phyloP scores from a whole-genome alignment of 2,888 invertebrate species.

The Prostheceraeus crozeri region DNA sequence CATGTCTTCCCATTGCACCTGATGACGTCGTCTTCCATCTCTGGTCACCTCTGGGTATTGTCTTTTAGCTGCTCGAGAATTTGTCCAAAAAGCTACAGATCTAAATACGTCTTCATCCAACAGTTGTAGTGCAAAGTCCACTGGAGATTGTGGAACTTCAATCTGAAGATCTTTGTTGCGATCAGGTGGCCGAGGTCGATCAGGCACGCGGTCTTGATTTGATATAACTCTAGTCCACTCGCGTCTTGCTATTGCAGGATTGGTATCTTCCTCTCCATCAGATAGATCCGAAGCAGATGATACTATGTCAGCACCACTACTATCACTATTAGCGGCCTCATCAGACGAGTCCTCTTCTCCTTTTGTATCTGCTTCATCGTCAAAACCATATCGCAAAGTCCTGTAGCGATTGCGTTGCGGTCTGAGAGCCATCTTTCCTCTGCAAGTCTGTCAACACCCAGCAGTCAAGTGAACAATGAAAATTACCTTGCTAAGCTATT shows the following conservation, averaged over 20 bases:
- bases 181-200: not conserved
- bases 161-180: slow-evolving; percentile 14
- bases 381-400: slow-evolving; percentile 16
- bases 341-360: not conserved
- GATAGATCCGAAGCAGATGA: slow-evolving; percentile 15
- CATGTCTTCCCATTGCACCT: not conserved
- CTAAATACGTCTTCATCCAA: slow-evolving; percentile 21
- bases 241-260: slow-evolving; percentile 6
- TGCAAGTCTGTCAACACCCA: too few species aligned
- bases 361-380: slow-evolving; percentile 19
- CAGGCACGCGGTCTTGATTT: slow-evolving; percentile 13
- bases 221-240: slow-evolving; percentile 17
- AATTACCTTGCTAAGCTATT: too few species aligned
- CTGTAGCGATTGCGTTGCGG: slow-evolving; percentile 15
- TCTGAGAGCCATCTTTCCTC: slow-evolving; percentile 18
- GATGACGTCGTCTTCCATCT: not conserved
- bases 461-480: too few species aligned
- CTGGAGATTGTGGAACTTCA: not conserved
- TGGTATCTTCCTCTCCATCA: slow-evolving; percentile 16
- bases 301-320: not conserved
- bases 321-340: slow-evolving; percentile 13
- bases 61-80: slow-evolving; percentile 22
- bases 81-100: slow-evolving; percentile 13
- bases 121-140: slow-evolving; percentile 14
- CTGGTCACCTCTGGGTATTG: slow-evolving; percentile 8